Base-by-base conservation (phyloP, 2,797 vertebrate genomes). In the Phrynocephalus guinanensis region DNA sequence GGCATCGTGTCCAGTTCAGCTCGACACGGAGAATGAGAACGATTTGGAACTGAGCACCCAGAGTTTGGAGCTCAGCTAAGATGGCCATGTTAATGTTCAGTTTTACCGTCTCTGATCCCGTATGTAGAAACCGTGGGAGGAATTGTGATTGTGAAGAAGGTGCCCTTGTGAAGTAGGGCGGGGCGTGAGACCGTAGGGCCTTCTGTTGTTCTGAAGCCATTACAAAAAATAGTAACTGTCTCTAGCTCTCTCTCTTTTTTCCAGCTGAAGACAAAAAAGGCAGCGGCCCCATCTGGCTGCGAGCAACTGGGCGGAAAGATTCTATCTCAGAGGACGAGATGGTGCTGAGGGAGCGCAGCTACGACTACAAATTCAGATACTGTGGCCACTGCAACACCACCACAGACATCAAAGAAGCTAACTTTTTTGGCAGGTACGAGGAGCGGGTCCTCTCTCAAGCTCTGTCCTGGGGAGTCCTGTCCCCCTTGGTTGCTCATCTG, bases 371-470 rank as follows among this genome's bases (percentile, higher is more conserved):
- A 87, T 99, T 99, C 95, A 97, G 99, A 91, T 99, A 99, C 94
- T 99, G 99, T 9, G 99, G 99, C 79, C 99, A 99, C 97, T 99
- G 99, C 95, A 99, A 99, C 96, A 99, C 99, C 91, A 99, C 99
- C 56, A 99, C 99, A 0, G 99, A 99, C 84, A 99, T 99, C 96
- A 99, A 99, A 91, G 99, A 99, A 96, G 99, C 99, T 82, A 99
- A 99, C 95, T 99, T 99, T 97, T 99, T 99, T 66, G 99, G 99
- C 95, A 99, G 99, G 99, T 99, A 94, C 7, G 97, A 87, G 70
- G 60, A 63, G 60, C 5, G 18, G 38, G 88, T 78, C 33, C 28
- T 70, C 16, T 68, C 24, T 44, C 50, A 4, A 38, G 38, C 5
- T 50, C 79, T 18, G 13, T 28, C 3, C 13, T 28, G 1, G 26